Base-by-base conservation (phyloP, 2,888 invertebrate genomes). In the Pediacus dermestoides region DNA sequence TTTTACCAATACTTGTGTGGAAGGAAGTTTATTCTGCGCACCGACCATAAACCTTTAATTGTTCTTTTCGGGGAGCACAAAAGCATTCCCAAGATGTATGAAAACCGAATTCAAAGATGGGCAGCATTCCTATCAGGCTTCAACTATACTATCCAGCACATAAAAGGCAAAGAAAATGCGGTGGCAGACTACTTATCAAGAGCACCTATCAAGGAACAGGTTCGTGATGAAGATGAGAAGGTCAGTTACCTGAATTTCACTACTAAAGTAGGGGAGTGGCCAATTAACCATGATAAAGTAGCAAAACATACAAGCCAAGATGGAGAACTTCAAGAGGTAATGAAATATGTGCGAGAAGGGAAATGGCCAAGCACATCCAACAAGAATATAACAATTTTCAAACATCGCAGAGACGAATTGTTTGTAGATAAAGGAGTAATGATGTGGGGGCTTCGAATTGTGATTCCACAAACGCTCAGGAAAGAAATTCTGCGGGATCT, bases 1-100 rank as follows among this genome's bases (percentile, higher is more conserved):
- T 63, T 61, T 41, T 52, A 58, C 39, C 58, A 64, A 36, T 66
- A 63, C 52, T 46, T 66, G 22, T 25, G 48, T 10, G 60, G 60
- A 4, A 52, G 44, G 8, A 41, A 53, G 14, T 38, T 34, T 13
- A 27, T 23, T 12, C 13, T 42, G 7, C 33, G 22, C 26, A 37
- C 30, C 7, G 40, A 40, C 9, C 35, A 40, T 16, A 35, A 36
- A 27, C 25, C 36, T 9, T 18, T 41, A 7, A 25, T 34, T 11
- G 16, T 33, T 13, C 15, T 37, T 16, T 42, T 42, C 28, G 33
- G 23, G 12, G 37, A 53, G 34, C 35, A 57, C 8, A 58, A 56
- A 46, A 56, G 57, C 8, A 44, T 37, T 13, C 60, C 58, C 8
- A 45, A 50, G 26, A 58, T 62, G 57, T 55, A 58, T 16, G 58